A percentile compares a stretch with the other conserved stretches of the same genome.
phyloP scores from a whole-genome alignment of 2,113 vertebrate genomes.

The Toxotes chatareus region DNA sequence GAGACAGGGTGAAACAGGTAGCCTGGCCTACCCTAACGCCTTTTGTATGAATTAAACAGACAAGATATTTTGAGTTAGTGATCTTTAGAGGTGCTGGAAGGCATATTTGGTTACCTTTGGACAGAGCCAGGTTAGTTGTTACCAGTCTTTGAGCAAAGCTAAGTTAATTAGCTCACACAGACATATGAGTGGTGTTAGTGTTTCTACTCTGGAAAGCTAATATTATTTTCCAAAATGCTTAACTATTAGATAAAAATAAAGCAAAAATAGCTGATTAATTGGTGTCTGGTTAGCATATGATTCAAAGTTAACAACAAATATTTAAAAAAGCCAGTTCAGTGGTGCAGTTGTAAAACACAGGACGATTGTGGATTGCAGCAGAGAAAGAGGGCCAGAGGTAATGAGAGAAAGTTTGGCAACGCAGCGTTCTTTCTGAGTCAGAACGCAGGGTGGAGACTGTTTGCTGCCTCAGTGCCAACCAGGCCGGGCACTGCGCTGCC shows the following conservation, averaged over 20 bases:
- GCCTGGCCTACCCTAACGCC: too few relatives aligned
- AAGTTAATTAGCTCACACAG: background rate
- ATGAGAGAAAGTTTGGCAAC: constrained; percentile 36
- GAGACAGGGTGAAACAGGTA: background rate
- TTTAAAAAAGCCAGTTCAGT: background rate
- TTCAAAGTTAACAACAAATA: background rate
- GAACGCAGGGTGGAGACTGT: constrained; percentile 51
- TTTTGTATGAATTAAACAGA: background rate
- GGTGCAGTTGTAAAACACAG: background rate
- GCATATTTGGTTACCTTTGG: background rate
- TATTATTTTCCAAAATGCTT: background rate
- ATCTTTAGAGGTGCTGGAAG: background rate
- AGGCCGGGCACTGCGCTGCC: constrained; percentile 44
- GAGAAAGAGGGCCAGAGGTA: constrained; percentile 7
- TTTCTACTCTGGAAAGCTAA: background rate
- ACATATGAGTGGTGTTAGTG: background rate
- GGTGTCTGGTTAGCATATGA: background rate
- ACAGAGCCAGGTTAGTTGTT: background rate
- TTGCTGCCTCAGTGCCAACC: constrained; percentile 46
- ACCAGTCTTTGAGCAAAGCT: background rate
- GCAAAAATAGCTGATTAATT: background rate
- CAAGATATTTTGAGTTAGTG: background rate
- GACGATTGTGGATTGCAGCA: background rate
- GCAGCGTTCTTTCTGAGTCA: constrained; percentile 28
- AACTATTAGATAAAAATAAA: too few relatives aligned